Evolutionary conservation across 2,113 vertebrate genomes (phyloP), one percentile per base, ranked within the genome.

Genomic region (Mastomys natalensis): DNA sequence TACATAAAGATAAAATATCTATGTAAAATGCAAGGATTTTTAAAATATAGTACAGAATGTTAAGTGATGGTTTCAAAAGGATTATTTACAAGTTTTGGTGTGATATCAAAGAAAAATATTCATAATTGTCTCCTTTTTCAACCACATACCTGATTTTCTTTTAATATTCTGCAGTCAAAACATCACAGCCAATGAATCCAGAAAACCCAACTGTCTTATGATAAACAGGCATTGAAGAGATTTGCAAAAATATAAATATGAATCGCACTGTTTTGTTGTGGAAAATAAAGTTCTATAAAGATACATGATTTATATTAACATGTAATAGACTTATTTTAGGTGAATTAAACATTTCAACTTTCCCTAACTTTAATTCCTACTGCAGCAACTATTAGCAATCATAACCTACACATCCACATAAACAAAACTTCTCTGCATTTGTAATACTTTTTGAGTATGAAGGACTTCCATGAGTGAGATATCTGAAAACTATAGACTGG

Each of bases 261-360:
- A 89, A 29, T 73, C 22, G 58, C 37, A 84, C 77, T 96, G 70
- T 82, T 95, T 96, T 85, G 31, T 88, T 90, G 76, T 95, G 58
- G 58, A 94, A 94, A 93, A 94, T 90, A 89, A 86, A 87, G 21
- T 91, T 93, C 74, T 62, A 77, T 80, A 66, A 97, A 90, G 94
- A 91, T 64, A 21, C 43, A 15, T 80, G 45, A 58, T 58, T 93
- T 91, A 34, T 85, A 13, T 86, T 96, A 72, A 89, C 43, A 84
- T 88, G 68, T 85, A 92, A 51, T 89, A 24, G 77, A 89, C 90
- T 90, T 93, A 77, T 94, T 92, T 94, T 80, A 90, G 89, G 55
- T 87, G 22, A 96, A 53, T 73, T 87, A 94, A 64, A 53, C 22
- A 73, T 92, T 53, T 84, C 85, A 84, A 45, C 5, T 26, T 87